Evolutionary conservation across 1,140 invertebrate genomes (phyloP), one percentile per base, ranked within the genome.

Genomic region (Monochamus saltuarius): DNA sequence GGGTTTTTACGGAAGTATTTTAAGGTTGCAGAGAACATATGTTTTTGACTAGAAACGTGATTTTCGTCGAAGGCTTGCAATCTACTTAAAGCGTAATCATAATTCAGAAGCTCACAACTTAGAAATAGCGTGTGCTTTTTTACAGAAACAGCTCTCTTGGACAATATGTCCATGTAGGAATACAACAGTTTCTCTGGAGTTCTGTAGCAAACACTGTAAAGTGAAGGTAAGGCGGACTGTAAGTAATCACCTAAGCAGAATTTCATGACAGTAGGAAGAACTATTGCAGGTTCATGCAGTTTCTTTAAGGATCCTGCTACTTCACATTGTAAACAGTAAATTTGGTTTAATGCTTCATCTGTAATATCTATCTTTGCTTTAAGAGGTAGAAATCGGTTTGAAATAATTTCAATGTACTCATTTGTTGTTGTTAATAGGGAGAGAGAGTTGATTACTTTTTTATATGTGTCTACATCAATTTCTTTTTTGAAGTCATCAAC

Each of bases 1-100:
- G 51, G 51, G 10, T 54, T 54, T 37, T 39, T 54, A 13, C 22
- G 19, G 14, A 54, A 54, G 14, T 54, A 54, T 37, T 54, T 54
- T 22, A 54, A 54, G 13, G 51, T 40, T 4, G 51, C 51, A 13
- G 51, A 40, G 34, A 54, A 54, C 13, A 54, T 17, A 17, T 54
- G 51, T 39, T 54, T 54, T 36, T 54, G 51, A 9, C 39, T 40
- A 1, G 22, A 29, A 29, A 29, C 22, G 6, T 29, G 22, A 29
- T 29, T 29, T 29, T 29, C 22, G 22, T 29, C 22, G 22, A 29
- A 29, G 22, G 2, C 6, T 29, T 6, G 22, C 22, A 29, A 29
- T 29, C 6, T 29, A 29, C 22, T 29, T 29, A 29, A 29, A 29
- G 39, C 14, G 9, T 40, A 40, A n/a, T 40, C 14, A n/a, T 40